Evolutionary conservation across 2,888 invertebrate genomes (phyloP), one percentile per base, ranked within the genome.

Genomic region (Eilema depressum): DNA sequence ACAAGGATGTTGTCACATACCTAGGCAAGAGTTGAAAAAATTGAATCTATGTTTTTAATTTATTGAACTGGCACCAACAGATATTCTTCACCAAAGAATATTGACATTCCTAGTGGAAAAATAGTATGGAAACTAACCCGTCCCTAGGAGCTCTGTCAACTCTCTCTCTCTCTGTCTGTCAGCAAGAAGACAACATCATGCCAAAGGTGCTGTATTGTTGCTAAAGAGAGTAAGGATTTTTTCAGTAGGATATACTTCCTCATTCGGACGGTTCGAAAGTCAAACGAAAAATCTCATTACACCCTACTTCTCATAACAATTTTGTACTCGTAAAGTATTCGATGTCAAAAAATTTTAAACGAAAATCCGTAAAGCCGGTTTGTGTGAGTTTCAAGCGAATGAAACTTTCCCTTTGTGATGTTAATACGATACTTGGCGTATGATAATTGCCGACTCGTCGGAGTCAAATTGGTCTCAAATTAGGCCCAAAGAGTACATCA

Each of bases 361-460:
- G 28, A 61, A 68, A 62, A 68, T 62, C 62, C 53, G 61, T 33
- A 56, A 56, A 68, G 59, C 41, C 41, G 37, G 57, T 63, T 69
- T 69, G 41, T 47, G 53, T 68, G 30, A 62, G 53, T 56, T 56
- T 62, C 68, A 37, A 57, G 66, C 59, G 66, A 69, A 56, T 57
- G 59, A 69, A 69, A 69, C 69, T 69, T 69, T 64, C 26, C 33
- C 69, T 69, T 69, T 69, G 69, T 60, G 53, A 69, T 69, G 69
- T 69, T 69, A 69, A 69, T 69, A 65, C 30, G 69, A 69, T 69
- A 69, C 69, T 69, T 65, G 69, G 64, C 47, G 64, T 69, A 69
- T 65, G 69, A 60, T 65, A 65, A 64, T 65, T 63, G 57, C 63
- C 33, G 57, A 30, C 57, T 26, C 25, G 57, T 69, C 59, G 26